Evolutionary conservation across 2,113 vertebrate genomes (phyloP), one percentile per base, ranked within the genome.

Genomic region (Lampris incognitus): DNA sequence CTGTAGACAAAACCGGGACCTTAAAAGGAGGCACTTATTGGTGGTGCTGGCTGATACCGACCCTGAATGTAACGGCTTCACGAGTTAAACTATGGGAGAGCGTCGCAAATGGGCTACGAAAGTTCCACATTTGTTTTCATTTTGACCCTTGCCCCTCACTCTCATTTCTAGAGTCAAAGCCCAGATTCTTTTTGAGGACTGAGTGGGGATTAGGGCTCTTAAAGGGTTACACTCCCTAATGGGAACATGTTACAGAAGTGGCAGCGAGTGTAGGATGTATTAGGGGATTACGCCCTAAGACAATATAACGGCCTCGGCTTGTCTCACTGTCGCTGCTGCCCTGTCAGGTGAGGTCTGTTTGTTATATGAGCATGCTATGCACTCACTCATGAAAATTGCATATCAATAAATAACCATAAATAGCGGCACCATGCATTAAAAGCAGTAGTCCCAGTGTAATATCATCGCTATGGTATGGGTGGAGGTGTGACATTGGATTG

Each of bases 241-340:
- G 62, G 76, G 62, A 76, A 82, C 74, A 67, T 67, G 85, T 84
- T 82, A 85, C 72, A 87, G 72, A 71, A 69, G 76, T 37, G n/a
- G 71, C 80, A 81, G 76, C 70, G 79, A 82, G 74, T 58, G 48
- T 51, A 81, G 80, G 81, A 81, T 84, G 67, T 74, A 66, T 87
- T 84, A 89, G 58, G 74, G 84, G 88, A 91, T 93, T 92, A 90
- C 49, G 69, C 68, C 51, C 58, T 91, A 88, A 90, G 82, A 90
- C 89, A 90, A 85, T 88, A 89, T 85, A 79, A 48, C 13, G 64
- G 76, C 66, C 72, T 88, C 86, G 89, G 80, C 66, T 50, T 73
- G 67, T 74, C 81, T 88, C 77, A 69, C 81, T 83, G 84, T 75
- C 79, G 74, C 83, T 74, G 79, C 79, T 78, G 80, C 67, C 60